Base-by-base conservation (phyloP, 2,797 vertebrate genomes). In the Gorsachius magnificus region DNA sequence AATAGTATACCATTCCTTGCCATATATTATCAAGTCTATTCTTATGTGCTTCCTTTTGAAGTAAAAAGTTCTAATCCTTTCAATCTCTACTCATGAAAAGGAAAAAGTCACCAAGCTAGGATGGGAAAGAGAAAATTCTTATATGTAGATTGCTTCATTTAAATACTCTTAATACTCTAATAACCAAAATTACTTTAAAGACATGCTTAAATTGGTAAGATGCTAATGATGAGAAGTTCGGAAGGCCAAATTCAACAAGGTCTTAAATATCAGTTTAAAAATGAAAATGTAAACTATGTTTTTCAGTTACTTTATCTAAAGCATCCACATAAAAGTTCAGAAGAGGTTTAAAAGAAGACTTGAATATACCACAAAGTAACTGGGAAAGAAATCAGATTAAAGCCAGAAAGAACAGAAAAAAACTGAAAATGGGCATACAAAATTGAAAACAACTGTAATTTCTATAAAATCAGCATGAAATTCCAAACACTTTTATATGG, bases 391-490 rank as follows among this genome's bases (percentile, higher is more conserved):
- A 82, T 96, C 60, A 88, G 87, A 89, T 92, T 78, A 79, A 92
- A 95, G 41, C 36, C 70, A 95, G 45, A 25, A 96, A 91, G 54
- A 56, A 28, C 11, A 63, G 60, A 85, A 69, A 53, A 92, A 28
- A 50, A 28, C 72, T 93, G 89, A 89, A 87, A 89, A 87, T 71
- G 60, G 60, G 87, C 60, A 76, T 75, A 64, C 76, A 75, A 91
- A 96, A 96, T 89, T 69, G 66, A 96, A 97, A 97, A 78, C 87
- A 85, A 95, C 64, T 96, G 17, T 93, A 92, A 93, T 96, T 97
- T 90, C 92, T 90, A 86, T 95, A 87, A 96, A 97, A 95, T 91
- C 90, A 97, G 84, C 76, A 87, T 96, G 89, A 97, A 97, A 97
- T 90, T 96, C 92, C 92, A 83, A 97, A 96, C 87, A 93, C 88